Base-by-base conservation (phyloP, 2,113 vertebrate genomes). In the Leucoraja erinaceus region DNA sequence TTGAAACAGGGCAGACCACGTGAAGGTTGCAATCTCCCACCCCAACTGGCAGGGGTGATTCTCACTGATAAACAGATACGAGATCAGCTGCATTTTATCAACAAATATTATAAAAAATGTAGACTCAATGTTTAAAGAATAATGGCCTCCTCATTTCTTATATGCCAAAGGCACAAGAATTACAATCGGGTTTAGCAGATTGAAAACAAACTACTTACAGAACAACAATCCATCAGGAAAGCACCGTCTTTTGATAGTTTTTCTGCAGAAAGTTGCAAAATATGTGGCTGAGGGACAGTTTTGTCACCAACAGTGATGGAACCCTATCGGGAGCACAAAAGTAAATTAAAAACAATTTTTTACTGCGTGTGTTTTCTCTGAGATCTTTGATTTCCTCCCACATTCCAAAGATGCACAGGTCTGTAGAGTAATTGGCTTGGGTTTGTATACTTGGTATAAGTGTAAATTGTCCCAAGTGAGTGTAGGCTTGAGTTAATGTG, bases 191-290 rank as follows among this genome's bases (percentile, higher is more conserved):
- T 10, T n/a, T 86, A 86, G 8, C 25, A n/a, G 25, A 59, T 86
- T 86, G 3, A 31, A 14, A 11, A 78, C 20, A 16, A 66, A 81
- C 74, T 75, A 94, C 98, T 97, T 95, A 99, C 98, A 14, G 95
- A 97, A 94, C 98, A 98, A 94, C 97, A 99, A 93, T 99, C 99
- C 98, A 99, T 96, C 93, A 99, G 97, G 95, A 98, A 99, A 72
- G 98, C 98, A 63, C 99, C 98, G 86, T 99, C 98, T 95, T 97
- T 96, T 86, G 96, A 97, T 94, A 99, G 94, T 83, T 97, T 97
- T 95, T 99, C 98, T 4, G 97, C 96, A 70, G 98, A 97, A 94
- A 99, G 93, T 93, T 98, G 98, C 91, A 98, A 97, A 94, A 99
- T 97, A 3, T 95, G 96, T 7, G 98, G 99, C 84, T 99, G 99